Percentiles rank a stretch among this genome's conserved stretches.
Conservation (phyloP, 2,888 invertebrate species). For the Eustalomyia histrio region DNA sequence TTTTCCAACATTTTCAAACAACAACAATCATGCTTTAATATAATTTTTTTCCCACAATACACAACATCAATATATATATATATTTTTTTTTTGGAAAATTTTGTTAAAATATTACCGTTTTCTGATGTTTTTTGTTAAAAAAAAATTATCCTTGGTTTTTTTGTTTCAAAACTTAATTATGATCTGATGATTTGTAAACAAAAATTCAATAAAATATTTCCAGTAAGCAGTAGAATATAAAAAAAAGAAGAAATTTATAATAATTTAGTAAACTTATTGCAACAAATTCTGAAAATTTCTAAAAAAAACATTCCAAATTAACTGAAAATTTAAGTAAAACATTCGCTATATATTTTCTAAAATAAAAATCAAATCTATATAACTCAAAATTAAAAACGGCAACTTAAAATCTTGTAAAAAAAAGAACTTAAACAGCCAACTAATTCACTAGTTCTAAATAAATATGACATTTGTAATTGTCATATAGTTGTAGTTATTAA, state of each 20-base stretch:
- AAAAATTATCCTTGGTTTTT: conserved; percentile 20
- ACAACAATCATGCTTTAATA: conserved; percentile 49
- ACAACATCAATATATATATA: conserved; percentile 53
- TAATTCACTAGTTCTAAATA: too few species aligned
- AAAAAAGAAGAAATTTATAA: conserved; percentile 34
- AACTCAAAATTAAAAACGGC: background rate
- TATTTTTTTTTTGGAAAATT: conserved; percentile 19
- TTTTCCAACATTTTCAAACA: conserved; percentile 7
- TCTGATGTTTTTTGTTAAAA: conserved; percentile 3
- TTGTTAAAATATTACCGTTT: conserved; percentile 46
- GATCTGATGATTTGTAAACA: conserved; percentile 36
- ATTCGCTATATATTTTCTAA: background rate
- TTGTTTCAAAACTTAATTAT: conserved; percentile 31
- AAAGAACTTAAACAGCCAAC: too few species aligned
- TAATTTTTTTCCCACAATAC: conserved; percentile 2
- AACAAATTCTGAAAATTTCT: background rate
- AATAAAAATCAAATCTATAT: background rate
- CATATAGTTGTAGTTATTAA: too few species aligned
- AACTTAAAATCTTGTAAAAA: too few species aligned
- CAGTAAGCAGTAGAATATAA: conserved; percentile 60
- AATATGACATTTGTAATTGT: too few species aligned
- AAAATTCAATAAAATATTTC: conserved; percentile 24
- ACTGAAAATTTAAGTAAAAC: background rate
- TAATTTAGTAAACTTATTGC: conserved; percentile 20
- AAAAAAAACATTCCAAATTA: background rate